Evolutionary conservation across 2,888 invertebrate genomes (phyloP), one percentile per base, ranked within the genome.

Genomic region (Oconnorella tubifera): DNA sequence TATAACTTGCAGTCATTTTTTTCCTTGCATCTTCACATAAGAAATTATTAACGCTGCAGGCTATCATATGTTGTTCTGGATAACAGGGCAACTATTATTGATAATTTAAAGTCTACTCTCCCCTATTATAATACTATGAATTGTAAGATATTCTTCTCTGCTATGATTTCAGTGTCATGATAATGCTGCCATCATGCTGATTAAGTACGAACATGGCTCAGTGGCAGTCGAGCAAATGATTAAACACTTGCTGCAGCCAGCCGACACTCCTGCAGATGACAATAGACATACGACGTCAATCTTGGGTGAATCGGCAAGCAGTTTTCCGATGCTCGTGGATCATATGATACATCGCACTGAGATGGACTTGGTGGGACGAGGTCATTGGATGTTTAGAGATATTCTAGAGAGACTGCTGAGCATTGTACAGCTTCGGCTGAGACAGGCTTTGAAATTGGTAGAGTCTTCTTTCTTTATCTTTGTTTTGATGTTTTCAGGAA

Each of bases 331-430:
- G 68, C 51, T 71, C 28, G 67, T 67, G 6, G 57, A 55, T 28
- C 69, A 70, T 67, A 71, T 71, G 71, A 68, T 65, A 27, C 64
- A 66, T 28, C 55, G 68, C 19, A 63, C 67, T 1, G 70, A 75
- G 75, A 69, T 74, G 60, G 78, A 78, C 14, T 29, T 60, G 50
- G 29, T 64, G 40, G 77, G 78, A 29, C 73, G 76, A 3, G 74
- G 75, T 29, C 78, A 79, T 40, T 89, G 89, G 86, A 86, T 88
- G 19, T 88, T 92, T 72, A 85, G 89, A 69, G 92, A 94, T 77
- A 90, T 93, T 0, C 84, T 95, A 19, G 90, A 92, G 51, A 87
- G 89, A 59, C 83, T 96, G 31, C 83, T 95, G 59, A 89, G 90
- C 72, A 87, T 96, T 23, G 90, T 92, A 31, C 86, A 90, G 33